Conservation (phyloP, 2,888 invertebrate genomes). For the Harpalus rubripes region DNA sequence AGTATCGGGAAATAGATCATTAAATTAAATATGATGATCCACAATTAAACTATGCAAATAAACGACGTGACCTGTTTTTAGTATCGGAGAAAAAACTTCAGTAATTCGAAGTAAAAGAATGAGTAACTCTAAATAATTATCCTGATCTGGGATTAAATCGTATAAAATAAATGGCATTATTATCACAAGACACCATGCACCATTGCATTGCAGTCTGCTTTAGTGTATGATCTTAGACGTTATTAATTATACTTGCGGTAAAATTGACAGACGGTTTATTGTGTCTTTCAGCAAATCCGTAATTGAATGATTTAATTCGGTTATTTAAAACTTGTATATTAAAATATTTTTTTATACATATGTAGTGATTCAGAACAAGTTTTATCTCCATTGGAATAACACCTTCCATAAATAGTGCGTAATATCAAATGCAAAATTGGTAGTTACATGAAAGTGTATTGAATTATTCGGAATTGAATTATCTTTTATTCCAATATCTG, state of each 20-base stretch:
- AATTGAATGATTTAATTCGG: background rate
- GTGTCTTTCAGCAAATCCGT: background rate
- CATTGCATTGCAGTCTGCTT: background rate
- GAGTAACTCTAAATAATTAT: background rate
- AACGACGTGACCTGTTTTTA: background rate
- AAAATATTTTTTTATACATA: background rate
- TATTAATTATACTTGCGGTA: background rate
- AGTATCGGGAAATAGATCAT: background rate
- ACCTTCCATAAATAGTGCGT: background rate
- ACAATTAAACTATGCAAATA: background rate
- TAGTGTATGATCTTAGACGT: background rate
- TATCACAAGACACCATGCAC: background rate
- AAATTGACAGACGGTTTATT: background rate
- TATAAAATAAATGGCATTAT: background rate
- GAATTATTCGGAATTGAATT: background rate
- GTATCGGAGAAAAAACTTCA: background rate
- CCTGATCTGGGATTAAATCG: background rate
- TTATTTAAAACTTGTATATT: background rate
- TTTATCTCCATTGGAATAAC: background rate
- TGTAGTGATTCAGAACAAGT: background rate
- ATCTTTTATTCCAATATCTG: background rate
- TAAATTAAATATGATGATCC: background rate
- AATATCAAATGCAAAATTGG: background rate
- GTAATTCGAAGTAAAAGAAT: background rate
- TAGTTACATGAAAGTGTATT: background rate